A percentile compares a stretch with the other conserved stretches of the same genome.
phyloP scores from a whole-genome alignment of 2,888 invertebrate genomes.

The Heteromyza rotundicornis region DNA sequence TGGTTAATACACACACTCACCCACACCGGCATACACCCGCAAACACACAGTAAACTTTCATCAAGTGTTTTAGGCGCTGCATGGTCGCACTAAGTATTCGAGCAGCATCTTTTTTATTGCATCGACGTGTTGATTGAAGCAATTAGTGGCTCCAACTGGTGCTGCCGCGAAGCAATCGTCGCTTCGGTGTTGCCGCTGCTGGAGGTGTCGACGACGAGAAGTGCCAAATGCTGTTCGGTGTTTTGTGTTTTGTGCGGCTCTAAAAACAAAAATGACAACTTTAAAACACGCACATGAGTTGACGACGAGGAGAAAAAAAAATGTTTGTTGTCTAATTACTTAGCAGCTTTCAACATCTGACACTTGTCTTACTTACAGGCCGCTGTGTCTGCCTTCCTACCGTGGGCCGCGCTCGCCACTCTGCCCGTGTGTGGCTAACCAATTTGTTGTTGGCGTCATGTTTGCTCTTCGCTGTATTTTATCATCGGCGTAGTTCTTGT shows the following conservation, averaged over 20 bases:
- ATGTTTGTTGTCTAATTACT: conserved; percentile 58
- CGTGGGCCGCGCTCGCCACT: neutral
- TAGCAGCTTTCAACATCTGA: conserved; percentile 54
- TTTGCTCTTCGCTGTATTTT: conserved; percentile 1
- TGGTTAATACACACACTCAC: neutral
- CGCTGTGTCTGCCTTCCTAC: neutral
- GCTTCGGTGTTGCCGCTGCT: too few species aligned
- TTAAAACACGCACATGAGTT: conserved; percentile 19
- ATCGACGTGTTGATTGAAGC: conserved; percentile 55
- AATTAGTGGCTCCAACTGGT: conserved; percentile 49
- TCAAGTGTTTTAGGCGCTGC: neutral
- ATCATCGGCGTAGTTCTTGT: conserved; percentile 9
- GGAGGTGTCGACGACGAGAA: neutral
- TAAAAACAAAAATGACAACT: conserved; percentile 1
- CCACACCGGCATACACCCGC: too few species aligned
- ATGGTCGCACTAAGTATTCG: neutral
- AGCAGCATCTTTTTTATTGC: conserved; percentile 4
- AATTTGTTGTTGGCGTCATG: conserved; percentile 10
- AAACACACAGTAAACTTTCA: too few species aligned
- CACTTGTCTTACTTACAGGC: conserved; percentile 50
- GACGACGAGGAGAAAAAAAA: conserved; percentile 35
- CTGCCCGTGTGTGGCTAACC: neutral
- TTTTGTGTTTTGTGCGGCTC: neutral
- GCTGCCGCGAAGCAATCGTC: neutral
- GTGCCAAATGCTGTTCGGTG: conserved; percentile 1